Percentiles rank a stretch among this genome's conserved stretches.
Conservation (phyloP, 2,888 invertebrate genomes). For the Pseudanteris insignis region DNA sequence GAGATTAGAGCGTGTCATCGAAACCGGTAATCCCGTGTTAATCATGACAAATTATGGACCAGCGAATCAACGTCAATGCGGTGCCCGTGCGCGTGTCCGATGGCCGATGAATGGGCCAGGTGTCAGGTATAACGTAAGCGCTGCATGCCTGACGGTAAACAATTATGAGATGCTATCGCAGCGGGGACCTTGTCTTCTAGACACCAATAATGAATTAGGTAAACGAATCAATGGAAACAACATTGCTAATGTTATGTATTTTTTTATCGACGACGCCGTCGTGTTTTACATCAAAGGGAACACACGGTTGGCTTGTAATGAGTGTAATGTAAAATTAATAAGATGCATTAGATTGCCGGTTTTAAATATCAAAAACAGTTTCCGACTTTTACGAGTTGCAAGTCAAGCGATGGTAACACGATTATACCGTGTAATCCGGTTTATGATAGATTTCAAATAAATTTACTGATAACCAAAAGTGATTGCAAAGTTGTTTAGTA, state of each 20-base stretch:
- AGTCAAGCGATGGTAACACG: no score
- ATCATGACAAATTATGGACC: conserved; percentile 63
- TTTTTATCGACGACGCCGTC: neutral
- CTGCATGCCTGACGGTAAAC: conserved; percentile 54
- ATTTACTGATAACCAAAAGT: no score
- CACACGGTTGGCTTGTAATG: neutral
- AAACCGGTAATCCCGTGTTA: conserved; percentile 61
- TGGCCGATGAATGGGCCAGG: conserved; percentile 53
- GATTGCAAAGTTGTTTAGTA: no score
- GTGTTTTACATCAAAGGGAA: neutral
- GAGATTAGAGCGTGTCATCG: conserved; percentile 55
- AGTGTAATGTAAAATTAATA: neutral
- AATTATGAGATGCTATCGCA: conserved; percentile 57
- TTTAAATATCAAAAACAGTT: no score
- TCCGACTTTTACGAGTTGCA: no score
- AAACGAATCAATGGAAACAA: conserved; percentile 11
- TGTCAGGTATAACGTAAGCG: conserved; percentile 60
- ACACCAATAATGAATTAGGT: conserved; percentile 17
- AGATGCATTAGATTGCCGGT: no score
- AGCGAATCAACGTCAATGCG: conserved; percentile 42
- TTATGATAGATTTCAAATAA: no score
- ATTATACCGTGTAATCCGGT: no score
- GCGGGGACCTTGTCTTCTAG: conserved; percentile 40
- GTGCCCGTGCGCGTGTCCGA: conserved; percentile 29
- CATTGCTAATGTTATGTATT: conserved; percentile 10